These are phyloP conservation scores for Ostrea edulis DNA, from an alignment of 1,140 invertebrate genomes.

Conservation along the genomic window DNA sequence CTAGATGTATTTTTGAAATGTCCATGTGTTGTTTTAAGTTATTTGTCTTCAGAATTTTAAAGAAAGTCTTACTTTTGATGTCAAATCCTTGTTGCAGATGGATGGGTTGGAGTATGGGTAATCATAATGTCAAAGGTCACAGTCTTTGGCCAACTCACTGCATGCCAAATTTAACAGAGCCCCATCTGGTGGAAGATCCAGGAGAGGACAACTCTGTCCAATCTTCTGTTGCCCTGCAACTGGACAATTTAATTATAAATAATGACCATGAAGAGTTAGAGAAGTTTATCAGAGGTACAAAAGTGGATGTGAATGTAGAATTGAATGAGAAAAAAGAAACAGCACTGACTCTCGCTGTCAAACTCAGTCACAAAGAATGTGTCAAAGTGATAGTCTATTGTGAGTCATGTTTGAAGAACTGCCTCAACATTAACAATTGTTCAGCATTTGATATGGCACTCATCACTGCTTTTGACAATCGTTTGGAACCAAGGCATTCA, in stretches of 20 bases:
- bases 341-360: slow-evolving; percentile 63
- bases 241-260: slow-evolving; percentile 46
- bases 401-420: slow-evolving; percentile 57
- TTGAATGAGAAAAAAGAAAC: slow-evolving; percentile 64
- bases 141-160: slow-evolving; percentile 46
- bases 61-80: no score
- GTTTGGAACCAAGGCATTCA: slow-evolving; percentile 56
- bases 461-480: slow-evolving; percentile 65
- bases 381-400: slow-evolving; percentile 48
- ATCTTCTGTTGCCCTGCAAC: neutral
- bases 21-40: no score
- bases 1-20: no score
- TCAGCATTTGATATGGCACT: slow-evolving; percentile 65
- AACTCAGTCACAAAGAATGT: slow-evolving; percentile 55
- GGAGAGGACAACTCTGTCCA: neutral
- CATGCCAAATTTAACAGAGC: slow-evolving; percentile 42
- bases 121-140: slow-evolving; percentile 49
- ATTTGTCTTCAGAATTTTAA: no score
- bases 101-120: slow-evolving; percentile 43
- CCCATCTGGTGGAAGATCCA: neutral
- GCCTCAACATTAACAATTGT: slow-evolving; percentile 63
- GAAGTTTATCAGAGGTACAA: slow-evolving; percentile 23
- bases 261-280: slow-evolving; percentile 42
- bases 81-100: neutral
- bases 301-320: slow-evolving; percentile 57